Conservation (phyloP, 2,888 invertebrate genomes). For the Podabrus alpinus region DNA sequence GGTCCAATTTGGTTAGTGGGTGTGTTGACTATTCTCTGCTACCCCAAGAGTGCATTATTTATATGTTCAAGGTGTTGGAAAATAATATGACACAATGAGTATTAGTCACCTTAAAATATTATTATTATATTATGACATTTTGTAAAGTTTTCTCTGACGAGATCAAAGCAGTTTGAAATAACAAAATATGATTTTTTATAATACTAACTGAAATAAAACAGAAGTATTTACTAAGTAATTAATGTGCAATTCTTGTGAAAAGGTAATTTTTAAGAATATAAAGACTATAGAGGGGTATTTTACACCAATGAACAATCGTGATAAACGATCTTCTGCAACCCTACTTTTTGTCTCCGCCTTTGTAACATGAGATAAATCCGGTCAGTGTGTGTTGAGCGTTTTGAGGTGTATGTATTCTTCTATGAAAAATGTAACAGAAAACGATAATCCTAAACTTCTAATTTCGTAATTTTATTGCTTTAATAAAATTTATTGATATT, state of each 20-base stretch:
- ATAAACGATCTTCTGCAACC: neutral
- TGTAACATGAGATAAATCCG: neutral
- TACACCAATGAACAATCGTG: neutral
- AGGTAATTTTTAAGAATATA: neutral
- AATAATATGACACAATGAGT: no score
- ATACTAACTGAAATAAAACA: no score
- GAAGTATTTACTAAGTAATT: neutral
- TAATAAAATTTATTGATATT: neutral
- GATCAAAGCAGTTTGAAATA: no score
- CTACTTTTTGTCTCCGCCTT: slow-evolving; percentile 1
- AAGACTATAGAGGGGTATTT: neutral
- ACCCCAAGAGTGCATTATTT: neutral
- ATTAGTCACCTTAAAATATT: neutral
- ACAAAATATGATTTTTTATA: no score
- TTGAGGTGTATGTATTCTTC: neutral
- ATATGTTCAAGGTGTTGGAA: neutral
- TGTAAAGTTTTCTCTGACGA: neutral
- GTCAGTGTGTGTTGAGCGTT: neutral
- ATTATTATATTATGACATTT: neutral
- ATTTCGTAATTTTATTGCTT: neutral
- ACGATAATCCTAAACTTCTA: neutral
- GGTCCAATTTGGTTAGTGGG: slow-evolving; percentile 39
- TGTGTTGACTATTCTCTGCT: slow-evolving; percentile 24
- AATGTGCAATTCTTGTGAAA: neutral
- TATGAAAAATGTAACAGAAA: neutral